Evolutionary conservation across 2,797 vertebrate genomes (phyloP), one percentile per base, ranked within the genome.

Genomic region (Apodemus agrarius): DNA sequence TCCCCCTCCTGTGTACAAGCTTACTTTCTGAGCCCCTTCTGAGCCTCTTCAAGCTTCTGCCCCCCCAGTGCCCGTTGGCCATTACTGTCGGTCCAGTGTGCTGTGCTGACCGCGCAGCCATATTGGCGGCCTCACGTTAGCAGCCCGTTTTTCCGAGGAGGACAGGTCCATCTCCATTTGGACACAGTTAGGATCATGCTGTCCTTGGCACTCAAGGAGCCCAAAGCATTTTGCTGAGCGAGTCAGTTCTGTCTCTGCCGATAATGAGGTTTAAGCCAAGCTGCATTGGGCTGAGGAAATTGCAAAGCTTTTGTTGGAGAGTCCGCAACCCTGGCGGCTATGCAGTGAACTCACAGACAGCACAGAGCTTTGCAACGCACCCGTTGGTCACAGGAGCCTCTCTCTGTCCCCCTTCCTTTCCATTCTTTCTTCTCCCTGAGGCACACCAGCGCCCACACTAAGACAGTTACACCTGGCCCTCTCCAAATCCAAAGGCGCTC

Each of bases 61-160:
- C 54, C 40, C 57, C 13, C 0, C 31, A 3, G 1, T 4, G 93
- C 95, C 67, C 0, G 0, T 52, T 2, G 7, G 11, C 21, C 87
- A 67, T 3, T 6, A 57, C 0, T 3, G 87, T 24, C n/a, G 2
- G 17, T 57, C 57, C 9, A 19, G 34, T 24, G 12, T 1, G 34
- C 54, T 11, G 40, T 26, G 13, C 26, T n/a, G 54, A 75, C 9
- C 1, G 0, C 8, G 46, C 10, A 37, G 54, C 90, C 54, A 6
- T 43, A 49, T 5, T 21, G 19, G 0, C 8, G 6, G 1, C 14
- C 52, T 65, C 14, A 4, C 1, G 6, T 3, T 13, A 3, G 40
- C 3, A 0, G 61, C 0, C 89, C 0, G 2, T 14, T 82, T 72
- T 43, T 0, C 0, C 0, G 0, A 0, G 1, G 3, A 26, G 26